Evolutionary conservation across 2,113 vertebrate species (phyloP).

Genomic region (Hiodon tergisus): DNA sequence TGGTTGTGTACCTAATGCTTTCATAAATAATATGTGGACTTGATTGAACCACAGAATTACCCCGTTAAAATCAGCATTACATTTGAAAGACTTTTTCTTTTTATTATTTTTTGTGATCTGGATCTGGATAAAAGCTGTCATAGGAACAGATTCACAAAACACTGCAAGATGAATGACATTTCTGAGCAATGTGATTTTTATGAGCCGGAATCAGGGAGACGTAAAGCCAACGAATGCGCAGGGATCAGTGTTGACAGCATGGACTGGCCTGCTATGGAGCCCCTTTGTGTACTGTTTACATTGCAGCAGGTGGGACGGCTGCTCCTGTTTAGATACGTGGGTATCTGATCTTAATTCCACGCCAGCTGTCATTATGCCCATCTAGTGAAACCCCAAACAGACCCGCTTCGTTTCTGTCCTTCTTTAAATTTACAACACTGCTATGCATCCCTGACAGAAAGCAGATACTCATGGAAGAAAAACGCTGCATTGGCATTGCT

Average conservation of each 20-base stretch:
- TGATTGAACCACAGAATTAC: too few relatives aligned
- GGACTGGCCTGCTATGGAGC: conserved; percentile 36
- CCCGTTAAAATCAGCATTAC: too few relatives aligned
- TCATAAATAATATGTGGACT: too few relatives aligned
- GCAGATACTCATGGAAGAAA: not conserved
- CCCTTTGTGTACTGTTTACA: conserved; percentile 45
- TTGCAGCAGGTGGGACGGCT: conserved; percentile 30
- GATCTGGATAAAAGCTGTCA: not conserved
- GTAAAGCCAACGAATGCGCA: conserved; percentile 42
- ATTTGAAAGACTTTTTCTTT: not conserved
- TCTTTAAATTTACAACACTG: not conserved
- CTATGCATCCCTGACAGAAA: not conserved
- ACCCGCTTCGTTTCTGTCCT: not conserved
- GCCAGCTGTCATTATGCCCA: conserved; percentile 30
- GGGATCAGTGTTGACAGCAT: conserved; percentile 27
- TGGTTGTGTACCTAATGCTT: too few relatives aligned
- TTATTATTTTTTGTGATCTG: not conserved
- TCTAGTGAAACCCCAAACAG: conserved; percentile 23
- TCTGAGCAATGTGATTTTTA: conserved; percentile 48
- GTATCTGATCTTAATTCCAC: conserved; percentile 36
- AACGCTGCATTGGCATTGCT: not conserved
- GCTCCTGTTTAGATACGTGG: conserved; percentile 48
- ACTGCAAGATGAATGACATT: conserved; percentile 42
- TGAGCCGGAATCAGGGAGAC: conserved; percentile 32
- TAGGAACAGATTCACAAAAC: conserved; percentile 27